phyloP scores from a whole-genome alignment of 2,888 invertebrate genomes.

The Esperia sulphurella region DNA sequence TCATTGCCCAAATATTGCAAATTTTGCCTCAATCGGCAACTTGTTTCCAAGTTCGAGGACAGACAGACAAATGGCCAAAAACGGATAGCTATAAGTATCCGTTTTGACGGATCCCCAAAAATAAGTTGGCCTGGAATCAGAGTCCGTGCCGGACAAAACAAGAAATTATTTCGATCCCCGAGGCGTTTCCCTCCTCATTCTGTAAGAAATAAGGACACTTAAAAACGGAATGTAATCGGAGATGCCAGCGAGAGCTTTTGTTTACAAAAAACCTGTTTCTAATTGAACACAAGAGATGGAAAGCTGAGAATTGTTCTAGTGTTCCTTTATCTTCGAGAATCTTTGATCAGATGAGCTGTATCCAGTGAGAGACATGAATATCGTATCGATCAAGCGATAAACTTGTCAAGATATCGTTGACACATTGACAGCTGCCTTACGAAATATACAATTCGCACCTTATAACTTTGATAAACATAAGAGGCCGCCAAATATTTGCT shows the following conservation, averaged over 20 bases:
- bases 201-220: conserved; percentile 36
- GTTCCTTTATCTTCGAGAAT: conserved; percentile 8
- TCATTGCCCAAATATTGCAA: too few relatives aligned
- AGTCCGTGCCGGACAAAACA: conserved; percentile 24
- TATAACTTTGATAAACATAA: conserved; percentile 44
- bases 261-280: not conserved
- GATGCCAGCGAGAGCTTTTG: conserved; percentile 1
- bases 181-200: conserved; percentile 34
- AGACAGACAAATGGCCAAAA: too few relatives aligned
- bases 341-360: conserved; percentile 19
- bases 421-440: conserved; percentile 62
- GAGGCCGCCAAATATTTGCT: conserved; percentile 26
- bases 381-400: conserved; percentile 45
- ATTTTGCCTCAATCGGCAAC: too few relatives aligned
- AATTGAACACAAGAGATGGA: conserved; percentile 1
- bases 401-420: conserved; percentile 51
- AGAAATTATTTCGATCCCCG: conserved; percentile 32
- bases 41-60: too few relatives aligned
- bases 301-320: not conserved
- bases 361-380: conserved; percentile 19
- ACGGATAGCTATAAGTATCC: too few relatives aligned
- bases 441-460: conserved; percentile 20
- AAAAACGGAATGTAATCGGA: conserved; percentile 23
- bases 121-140: conserved; percentile 26
- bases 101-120: too few relatives aligned